These are phyloP conservation scores for Crypturellus undulatus DNA, from an alignment of 2,113 vertebrate species.

Conservation along the genomic window DNA sequence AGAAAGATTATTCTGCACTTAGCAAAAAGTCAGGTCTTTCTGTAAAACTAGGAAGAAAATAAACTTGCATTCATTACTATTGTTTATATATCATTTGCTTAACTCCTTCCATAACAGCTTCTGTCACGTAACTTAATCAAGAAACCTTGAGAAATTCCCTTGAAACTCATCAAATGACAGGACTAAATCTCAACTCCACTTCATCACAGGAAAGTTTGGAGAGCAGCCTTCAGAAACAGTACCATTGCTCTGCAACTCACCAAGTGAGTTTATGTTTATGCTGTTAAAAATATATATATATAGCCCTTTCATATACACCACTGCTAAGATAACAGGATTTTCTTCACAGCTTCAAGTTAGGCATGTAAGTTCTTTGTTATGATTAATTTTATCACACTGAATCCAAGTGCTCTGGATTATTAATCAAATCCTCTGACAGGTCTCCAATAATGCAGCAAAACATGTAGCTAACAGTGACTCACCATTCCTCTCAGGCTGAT, in stretches of 20 bases:
- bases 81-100: background rate
- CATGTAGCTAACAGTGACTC: constrained; percentile 16
- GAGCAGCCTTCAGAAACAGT: constrained; percentile 35
- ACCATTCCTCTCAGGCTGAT: constrained; percentile 15
- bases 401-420: constrained; percentile 35
- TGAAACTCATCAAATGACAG: background rate
- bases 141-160: background rate
- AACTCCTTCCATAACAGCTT: background rate
- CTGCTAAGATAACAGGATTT: constrained; percentile 61
- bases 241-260: background rate
- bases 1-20: background rate
- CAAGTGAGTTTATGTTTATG: constrained; percentile 5
- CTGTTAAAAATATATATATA: background rate
- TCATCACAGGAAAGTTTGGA: constrained; percentile 1
- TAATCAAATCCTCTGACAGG: constrained; percentile 50
- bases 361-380: constrained; percentile 47
- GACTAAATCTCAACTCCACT: background rate
- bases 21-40: background rate
- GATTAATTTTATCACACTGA: constrained; percentile 54
- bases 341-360: constrained; percentile 46
- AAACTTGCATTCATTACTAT: background rate
- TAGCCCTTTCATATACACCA: constrained; percentile 13
- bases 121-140: background rate
- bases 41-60: background rate
- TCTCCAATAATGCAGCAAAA: constrained; percentile 28